A percentile compares a stretch with the other conserved stretches of the same genome.
These are phyloP conservation scores for Conomelus anceps DNA, from an alignment of 2,888 invertebrate species.

Conservation along the genomic window DNA sequence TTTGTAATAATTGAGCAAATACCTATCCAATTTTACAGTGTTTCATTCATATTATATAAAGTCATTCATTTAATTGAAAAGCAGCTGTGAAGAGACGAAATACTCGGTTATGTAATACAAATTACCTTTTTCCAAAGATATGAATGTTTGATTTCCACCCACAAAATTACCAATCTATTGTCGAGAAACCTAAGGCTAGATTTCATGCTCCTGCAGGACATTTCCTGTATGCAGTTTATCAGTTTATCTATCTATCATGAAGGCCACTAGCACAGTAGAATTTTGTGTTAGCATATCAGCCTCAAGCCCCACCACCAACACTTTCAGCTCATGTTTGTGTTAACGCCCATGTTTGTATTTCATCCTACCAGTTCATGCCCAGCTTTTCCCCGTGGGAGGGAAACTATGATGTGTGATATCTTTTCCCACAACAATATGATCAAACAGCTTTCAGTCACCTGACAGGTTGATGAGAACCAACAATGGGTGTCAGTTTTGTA, in stretches of 20 bases:
- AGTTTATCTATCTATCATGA: not conserved
- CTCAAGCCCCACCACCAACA: not conserved
- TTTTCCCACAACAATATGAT: not conserved
- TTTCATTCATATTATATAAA: too few relatives aligned
- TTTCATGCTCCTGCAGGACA: not conserved
- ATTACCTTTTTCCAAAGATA: not conserved
- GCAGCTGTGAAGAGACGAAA: too few relatives aligned
- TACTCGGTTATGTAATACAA: too few relatives aligned
- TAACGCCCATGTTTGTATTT: not conserved
- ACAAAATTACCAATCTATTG: too few relatives aligned
- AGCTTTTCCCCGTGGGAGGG: not conserved
- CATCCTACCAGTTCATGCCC: not conserved
- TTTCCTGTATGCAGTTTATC: not conserved
- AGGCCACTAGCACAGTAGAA: too few relatives aligned
- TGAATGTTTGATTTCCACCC: too few relatives aligned
- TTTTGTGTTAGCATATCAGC: not conserved
- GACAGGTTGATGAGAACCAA: not conserved
- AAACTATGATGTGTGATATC: not conserved
- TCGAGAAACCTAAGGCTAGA: too few relatives aligned
- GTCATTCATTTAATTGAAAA: too few relatives aligned
- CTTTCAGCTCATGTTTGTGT: not conserved
- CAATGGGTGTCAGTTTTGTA: not conserved
- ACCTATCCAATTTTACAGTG: too few relatives aligned
- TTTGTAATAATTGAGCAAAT: too few relatives aligned
- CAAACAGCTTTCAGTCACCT: not conserved